Conservation (phyloP, 2,888 invertebrate genomes). For the Plebejus anna region DNA sequence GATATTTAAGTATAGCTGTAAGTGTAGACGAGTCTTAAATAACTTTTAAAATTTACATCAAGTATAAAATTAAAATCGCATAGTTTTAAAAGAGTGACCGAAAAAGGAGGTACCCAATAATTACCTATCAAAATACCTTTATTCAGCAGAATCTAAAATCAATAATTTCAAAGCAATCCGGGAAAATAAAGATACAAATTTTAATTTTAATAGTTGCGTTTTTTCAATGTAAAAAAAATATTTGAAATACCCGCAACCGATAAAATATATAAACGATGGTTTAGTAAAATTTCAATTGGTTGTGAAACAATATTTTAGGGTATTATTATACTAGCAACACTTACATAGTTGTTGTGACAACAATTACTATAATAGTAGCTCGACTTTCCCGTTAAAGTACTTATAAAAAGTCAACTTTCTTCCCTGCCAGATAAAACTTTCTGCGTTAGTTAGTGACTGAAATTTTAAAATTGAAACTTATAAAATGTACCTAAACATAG, state of each 20-base stretch:
- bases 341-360: background rate
- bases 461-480: background rate
- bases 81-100: background rate
- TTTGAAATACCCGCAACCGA: background rate
- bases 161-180: too few species aligned
- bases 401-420: background rate
- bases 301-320: background rate
- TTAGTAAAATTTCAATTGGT: background rate
- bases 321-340: background rate
- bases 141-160: background rate
- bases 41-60: background rate
- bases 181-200: background rate
- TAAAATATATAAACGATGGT: background rate
- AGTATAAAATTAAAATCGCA: background rate
- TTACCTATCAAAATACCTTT: too few species aligned
- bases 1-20: constrained; percentile 21
- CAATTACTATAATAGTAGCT: background rate
- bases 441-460: background rate
- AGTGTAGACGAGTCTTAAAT: constrained; percentile 28
- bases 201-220: background rate
- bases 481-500: background rate
- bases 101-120: too few species aligned
- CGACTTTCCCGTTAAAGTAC: background rate
- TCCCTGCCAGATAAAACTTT: background rate
- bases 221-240: background rate